A percentile compares a stretch with the other conserved stretches of the same genome.
These are phyloP conservation scores for Seladonia tumulorum DNA, from an alignment of 2,888 invertebrate genomes.

Conservation along the genomic window DNA sequence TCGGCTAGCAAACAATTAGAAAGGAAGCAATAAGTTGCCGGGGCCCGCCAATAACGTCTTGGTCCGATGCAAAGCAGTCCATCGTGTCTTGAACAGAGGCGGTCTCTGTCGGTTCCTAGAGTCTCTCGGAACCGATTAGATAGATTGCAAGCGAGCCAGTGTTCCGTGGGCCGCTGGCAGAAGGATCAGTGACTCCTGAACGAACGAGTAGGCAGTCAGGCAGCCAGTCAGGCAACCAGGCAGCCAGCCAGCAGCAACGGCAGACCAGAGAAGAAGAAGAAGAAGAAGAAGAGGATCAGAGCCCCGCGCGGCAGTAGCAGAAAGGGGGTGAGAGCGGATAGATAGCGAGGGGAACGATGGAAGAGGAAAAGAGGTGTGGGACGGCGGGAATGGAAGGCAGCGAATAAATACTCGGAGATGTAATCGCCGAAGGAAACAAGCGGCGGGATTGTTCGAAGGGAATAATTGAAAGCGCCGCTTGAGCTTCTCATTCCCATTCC, in stretches of 20 bases:
- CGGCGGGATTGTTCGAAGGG: constrained; percentile 83
- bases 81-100: constrained; percentile 21
- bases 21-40: constrained; percentile 19
- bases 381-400: constrained; percentile 69
- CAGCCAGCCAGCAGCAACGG: constrained; percentile 32
- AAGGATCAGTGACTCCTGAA: constrained; percentile 59
- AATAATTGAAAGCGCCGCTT: constrained; percentile 85
- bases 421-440: constrained; percentile 84
- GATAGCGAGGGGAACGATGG: constrained; percentile 57
- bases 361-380: constrained; percentile 66
- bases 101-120: constrained; percentile 25
- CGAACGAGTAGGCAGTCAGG: constrained; percentile 30
- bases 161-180: constrained; percentile 47
- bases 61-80: constrained; percentile 5
- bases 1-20: background rate
- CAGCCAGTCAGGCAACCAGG: constrained; percentile 21
- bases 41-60: background rate
- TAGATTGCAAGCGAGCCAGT: constrained; percentile 49
- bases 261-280: constrained; percentile 26
- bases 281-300: constrained; percentile 19
- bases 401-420: constrained; percentile 84
- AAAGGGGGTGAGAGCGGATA: constrained; percentile 62
- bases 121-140: constrained; percentile 53
- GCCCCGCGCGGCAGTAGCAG: constrained; percentile 27
- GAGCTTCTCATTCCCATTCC: constrained; percentile 83